Base-by-base conservation (phyloP, 2,888 invertebrate species). In the Rhodophaea formosa region DNA sequence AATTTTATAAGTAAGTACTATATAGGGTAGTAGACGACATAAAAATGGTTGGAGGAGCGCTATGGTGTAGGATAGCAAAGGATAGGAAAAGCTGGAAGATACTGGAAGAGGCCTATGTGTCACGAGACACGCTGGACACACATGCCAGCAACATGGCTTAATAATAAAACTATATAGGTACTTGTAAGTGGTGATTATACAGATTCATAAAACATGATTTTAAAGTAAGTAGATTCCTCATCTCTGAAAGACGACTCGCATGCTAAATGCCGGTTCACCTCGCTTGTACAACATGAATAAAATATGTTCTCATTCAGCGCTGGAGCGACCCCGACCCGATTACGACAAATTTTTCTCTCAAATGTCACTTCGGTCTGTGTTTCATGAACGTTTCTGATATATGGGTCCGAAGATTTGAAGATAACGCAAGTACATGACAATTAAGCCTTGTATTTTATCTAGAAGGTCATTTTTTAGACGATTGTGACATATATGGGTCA, bases 291-390 rank as follows among this genome's bases (percentile, higher is more conserved):
- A 79, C 66, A 70, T 75, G 75, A 75, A 79, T 77, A 75, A 78
- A 75, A 77, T 79, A 73, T 73, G 67, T 67, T 61, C 68, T 66
- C 70, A 70, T 62, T 67, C 75, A 23, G 23, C 5, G 23, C 23
- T 67, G 79, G 81, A 82, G 82, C 80, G 75, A 72, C 87, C 87
- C 65, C 86, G 87, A 84, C 87, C 86, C 70, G 67, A 78, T 80
- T 86, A 69, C 62, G 65, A 59, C 62, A 71, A 75, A 55, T 39
- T 56, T 54, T 49, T 57, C 53, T 47, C 17, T 43, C 15, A 35
- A 53, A 53, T 45, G 17, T 55, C 32, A 16, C 54, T 16, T 14
- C 1, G 3, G 8, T 29, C 14, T 32, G 45, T 55, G 32, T 46
- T 15, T 39, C 10, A 47, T 8, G 23, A 3, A 23, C 12, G 16